Evolutionary conservation across 2,113 vertebrate genomes (phyloP).

Genomic region (Acrocephalus kingi): DNA sequence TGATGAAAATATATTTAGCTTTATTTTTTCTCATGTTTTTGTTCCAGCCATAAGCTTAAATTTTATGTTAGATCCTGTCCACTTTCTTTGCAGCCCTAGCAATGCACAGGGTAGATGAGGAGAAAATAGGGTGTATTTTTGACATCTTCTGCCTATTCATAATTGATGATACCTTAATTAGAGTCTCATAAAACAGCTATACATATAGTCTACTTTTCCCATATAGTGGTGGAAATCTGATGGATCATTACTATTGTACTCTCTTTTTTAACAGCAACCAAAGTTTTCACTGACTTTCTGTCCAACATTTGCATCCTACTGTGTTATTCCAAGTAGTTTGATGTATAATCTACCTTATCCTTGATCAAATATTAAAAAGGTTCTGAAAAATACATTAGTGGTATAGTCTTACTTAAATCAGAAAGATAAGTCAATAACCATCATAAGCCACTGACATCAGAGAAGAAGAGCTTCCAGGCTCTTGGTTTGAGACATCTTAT

Average conservation of each 20-base stretch:
- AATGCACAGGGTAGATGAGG: not conserved
- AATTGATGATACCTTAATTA: not conserved
- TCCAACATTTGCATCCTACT: not conserved
- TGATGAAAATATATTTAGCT: not conserved
- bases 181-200: not conserved
- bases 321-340: not conserved
- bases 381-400: constrained; percentile 40
- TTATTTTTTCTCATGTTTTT: not conserved
- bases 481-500: not conserved
- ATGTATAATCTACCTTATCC: constrained; percentile 6
- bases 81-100: not conserved
- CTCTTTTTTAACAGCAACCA: not conserved
- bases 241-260: not conserved
- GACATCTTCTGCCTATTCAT: not conserved
- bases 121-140: not conserved
- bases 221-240: not conserved
- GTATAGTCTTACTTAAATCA: not conserved
- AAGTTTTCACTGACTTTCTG: not conserved
- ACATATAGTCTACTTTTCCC: not conserved
- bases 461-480: not conserved
- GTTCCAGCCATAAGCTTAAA: not conserved
- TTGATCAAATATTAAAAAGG: constrained; percentile 45
- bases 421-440: constrained; percentile 32
- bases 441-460: constrained; percentile 3
- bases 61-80: not conserved